A percentile compares a stretch with the other conserved stretches of the same genome.
These are phyloP conservation scores for Boulengeromyrus knoepffleri DNA, from an alignment of 2,113 vertebrate species.

Conservation along the genomic window DNA sequence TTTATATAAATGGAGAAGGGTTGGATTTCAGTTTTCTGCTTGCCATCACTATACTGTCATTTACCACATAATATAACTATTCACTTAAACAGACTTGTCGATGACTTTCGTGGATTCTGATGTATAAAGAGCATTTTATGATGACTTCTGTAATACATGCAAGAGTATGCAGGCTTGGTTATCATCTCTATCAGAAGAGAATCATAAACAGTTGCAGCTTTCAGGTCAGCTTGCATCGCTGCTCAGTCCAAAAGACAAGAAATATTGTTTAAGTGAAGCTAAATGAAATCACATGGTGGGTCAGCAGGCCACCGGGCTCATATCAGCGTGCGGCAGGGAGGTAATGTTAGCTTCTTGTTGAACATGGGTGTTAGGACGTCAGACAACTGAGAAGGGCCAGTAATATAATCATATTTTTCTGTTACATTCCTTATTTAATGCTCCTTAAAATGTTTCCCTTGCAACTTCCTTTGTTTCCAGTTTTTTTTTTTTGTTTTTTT, in stretches of 20 bases:
- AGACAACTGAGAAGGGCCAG: background rate
- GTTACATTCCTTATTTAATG: background rate
- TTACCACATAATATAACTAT: background rate
- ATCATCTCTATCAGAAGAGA: background rate
- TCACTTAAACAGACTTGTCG: background rate
- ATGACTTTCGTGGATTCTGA: background rate
- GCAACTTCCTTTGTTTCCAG: background rate
- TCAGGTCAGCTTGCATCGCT: background rate
- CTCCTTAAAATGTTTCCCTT: background rate
- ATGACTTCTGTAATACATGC: background rate
- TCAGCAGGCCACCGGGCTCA: background rate
- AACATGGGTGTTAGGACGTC: background rate
- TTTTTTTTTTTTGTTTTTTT: background rate
- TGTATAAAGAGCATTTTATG: background rate
- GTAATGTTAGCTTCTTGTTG: background rate
- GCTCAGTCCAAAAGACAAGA: background rate
- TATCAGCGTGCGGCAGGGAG: background rate
- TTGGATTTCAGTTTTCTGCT: background rate
- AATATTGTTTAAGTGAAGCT: background rate
- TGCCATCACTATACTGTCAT: background rate
- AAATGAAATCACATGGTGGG: background rate
- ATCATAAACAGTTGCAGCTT: background rate
- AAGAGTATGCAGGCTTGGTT: background rate
- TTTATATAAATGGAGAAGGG: background rate
- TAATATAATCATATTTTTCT: background rate